Evolutionary conservation across 2,797 vertebrate species (phyloP), one percentile per base, ranked within the genome.

Genomic region (Hoplostethus atlanticus): DNA sequence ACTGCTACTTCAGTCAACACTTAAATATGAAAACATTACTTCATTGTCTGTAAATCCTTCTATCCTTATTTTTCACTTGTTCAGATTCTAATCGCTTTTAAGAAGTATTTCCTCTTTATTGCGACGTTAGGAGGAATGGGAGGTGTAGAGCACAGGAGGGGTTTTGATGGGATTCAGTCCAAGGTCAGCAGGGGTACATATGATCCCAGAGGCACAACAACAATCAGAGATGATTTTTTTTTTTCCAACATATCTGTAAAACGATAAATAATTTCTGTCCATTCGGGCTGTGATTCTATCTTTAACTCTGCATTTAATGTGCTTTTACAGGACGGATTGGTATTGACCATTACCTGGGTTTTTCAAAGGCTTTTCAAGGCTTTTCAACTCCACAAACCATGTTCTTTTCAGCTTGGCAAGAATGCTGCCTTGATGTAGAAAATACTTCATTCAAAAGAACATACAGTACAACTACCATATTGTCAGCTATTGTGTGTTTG

Each of bases 301-400:
- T 62, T 47, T 64, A 67, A 72, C 64, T 87, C 72, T 88, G 87
- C 84, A 83, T 88, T 86, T 85, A 68, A 88, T 84, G 80, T 77
- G 44, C 58, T 66, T 64, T 79, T 64, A 56, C 63, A 59, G 67
- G 57, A 69, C 15, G 80, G 69, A 81, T 79, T 64, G 72, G 21
- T 21, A 21, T 21, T 21, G 21, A 21, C 21, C 21, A 21, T 1
- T 21, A 21, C 21, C 21, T 21, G 21, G 1, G 1, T 21, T 21
- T 21, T 21, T 21, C 21, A 21, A 21, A 21, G 21, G 63, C 66
- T 81, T 34, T 64, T 79, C 42, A 80, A 31, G 42, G 64, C 38
- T 59, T 71, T 68, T 46, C 66, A 44, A 60, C 73, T 68, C 46
- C 51, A 36, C 36, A 16, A 68, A 76, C 30, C 71, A 15, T 51